Percentiles rank a stretch among this genome's conserved stretches.
Evolutionary conservation across 2,888 invertebrate genomes (phyloP).

Genomic region (Drosophila gaucha): DNA sequence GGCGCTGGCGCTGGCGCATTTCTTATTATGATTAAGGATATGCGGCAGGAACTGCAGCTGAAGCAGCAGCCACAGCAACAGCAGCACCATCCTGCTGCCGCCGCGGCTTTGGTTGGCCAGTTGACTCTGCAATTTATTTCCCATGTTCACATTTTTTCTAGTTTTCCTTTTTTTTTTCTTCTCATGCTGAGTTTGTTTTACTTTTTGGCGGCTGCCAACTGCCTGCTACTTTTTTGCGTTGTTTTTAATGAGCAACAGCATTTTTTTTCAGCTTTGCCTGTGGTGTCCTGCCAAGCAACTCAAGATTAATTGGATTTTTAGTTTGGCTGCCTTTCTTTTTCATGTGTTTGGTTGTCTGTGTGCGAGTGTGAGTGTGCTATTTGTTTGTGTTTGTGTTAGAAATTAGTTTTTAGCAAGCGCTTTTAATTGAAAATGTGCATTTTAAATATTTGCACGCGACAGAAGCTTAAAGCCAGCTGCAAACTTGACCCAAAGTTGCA

Average conservation of each 20-base stretch:
- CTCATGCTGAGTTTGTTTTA: constrained; percentile 31
- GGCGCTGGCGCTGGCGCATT: constrained; percentile 78
- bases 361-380: constrained; percentile 23
- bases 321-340: constrained; percentile 36
- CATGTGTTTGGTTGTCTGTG: constrained; percentile 6
- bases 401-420: constrained; percentile 70
- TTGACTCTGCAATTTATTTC: constrained; percentile 69
- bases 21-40: constrained; percentile 82
- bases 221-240: constrained; percentile 62
- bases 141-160: constrained; percentile 34
- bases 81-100: constrained; percentile 43
- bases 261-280: constrained; percentile 27
- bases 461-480: constrained; percentile 18
- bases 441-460: constrained; percentile 45
- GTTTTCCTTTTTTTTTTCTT: not conserved
- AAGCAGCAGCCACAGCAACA: constrained; percentile 29
- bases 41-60: constrained; percentile 48
- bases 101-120: constrained; percentile 57
- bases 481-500: constrained; percentile 62
- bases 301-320: constrained; percentile 76
- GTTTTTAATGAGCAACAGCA: constrained; percentile 61
- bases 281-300: constrained; percentile 58
- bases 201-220: constrained; percentile 49
- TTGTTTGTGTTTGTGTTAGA: constrained; percentile 71
- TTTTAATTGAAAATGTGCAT: constrained; percentile 60